Evolutionary conservation across 2,888 invertebrate genomes (phyloP).

Genomic region (Erebia ligea): DNA sequence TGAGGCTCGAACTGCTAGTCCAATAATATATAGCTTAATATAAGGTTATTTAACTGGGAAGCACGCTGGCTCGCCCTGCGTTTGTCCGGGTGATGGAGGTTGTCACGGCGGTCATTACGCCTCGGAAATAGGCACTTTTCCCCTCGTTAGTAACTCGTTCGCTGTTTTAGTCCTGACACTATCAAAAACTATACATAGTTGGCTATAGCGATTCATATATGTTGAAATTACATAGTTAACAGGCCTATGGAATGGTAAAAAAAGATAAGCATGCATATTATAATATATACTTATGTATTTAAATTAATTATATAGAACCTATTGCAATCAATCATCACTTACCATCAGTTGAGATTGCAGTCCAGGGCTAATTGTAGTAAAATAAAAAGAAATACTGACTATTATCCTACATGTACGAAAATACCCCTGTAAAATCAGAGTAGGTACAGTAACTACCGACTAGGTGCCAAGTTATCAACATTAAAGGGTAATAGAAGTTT

Average conservation of each 20-base stretch:
- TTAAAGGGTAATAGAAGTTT: not conserved
- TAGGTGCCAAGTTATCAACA: not conserved
- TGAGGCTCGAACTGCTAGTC: constrained; percentile 2
- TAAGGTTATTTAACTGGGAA: constrained; percentile 29
- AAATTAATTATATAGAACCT: too few relatives aligned
- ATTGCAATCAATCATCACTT: too few relatives aligned
- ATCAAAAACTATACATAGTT: constrained; percentile 44
- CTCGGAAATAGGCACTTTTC: constrained; percentile 82
- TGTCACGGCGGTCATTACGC: constrained; percentile 77
- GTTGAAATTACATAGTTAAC: not conserved
- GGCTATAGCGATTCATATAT: constrained; percentile 12
- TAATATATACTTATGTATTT: too few relatives aligned
- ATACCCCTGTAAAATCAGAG: too few relatives aligned
- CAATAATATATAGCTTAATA: constrained; percentile 22
- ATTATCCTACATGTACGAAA: too few relatives aligned
- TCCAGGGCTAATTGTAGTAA: too few relatives aligned
- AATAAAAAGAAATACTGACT: too few relatives aligned
- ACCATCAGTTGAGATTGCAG: too few relatives aligned
- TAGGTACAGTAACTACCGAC: too few relatives aligned
- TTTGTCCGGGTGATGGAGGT: constrained; percentile 52
- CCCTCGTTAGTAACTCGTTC: constrained; percentile 78
- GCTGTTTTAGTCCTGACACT: constrained; percentile 56
- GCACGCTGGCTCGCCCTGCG: constrained; percentile 29
- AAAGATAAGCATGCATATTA: too few relatives aligned
- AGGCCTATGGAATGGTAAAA: too few relatives aligned